These are phyloP conservation scores for Lepidocyrtoides sp. DNA, from an alignment of 2,888 invertebrate genomes.

Conservation along the genomic window DNA sequence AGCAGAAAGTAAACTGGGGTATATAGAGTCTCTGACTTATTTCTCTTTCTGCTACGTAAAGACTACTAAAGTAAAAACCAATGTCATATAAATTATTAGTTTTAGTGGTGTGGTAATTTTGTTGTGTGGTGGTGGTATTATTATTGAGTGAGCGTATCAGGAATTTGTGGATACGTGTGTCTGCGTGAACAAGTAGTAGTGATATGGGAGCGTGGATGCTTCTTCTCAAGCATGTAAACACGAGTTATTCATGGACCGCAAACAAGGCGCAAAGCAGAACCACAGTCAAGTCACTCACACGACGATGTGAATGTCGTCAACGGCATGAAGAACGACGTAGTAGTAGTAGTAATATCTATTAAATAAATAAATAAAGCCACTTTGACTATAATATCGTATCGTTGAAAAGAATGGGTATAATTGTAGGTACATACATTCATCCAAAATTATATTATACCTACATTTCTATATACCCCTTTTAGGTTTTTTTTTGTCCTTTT, in stretches of 20 bases:
- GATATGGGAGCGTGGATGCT: slow-evolving; percentile 4
- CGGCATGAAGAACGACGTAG: slow-evolving; percentile 21
- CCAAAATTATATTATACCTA: neutral
- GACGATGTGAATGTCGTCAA: slow-evolving; percentile 21
- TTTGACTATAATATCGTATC: slow-evolving; percentile 16
- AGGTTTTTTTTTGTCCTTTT: slow-evolving; percentile 36
- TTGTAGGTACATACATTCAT: neutral
- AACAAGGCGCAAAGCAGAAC: slow-evolving; percentile 56
- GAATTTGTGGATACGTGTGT: slow-evolving; percentile 45
- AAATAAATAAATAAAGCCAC: slow-evolving; percentile 60
- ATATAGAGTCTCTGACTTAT: slow-evolving; percentile 18
- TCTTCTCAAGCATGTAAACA: slow-evolving; percentile 68
- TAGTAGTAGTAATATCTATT: slow-evolving; percentile 49
- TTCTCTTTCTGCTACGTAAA: neutral
- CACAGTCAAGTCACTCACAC: slow-evolving; percentile 43
- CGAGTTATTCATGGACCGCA: slow-evolving; percentile 70
- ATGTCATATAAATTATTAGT: slow-evolving; percentile 71
- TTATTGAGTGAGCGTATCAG: slow-evolving; percentile 50
- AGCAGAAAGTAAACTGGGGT: neutral
- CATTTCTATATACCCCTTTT: neutral
- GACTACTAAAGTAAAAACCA: slow-evolving; percentile 68
- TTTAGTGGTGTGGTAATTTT: slow-evolving; percentile 24
- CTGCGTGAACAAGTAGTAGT: neutral
- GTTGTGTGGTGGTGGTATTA: slow-evolving; percentile 6
- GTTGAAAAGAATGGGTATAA: neutral